Base-by-base conservation (phyloP, 2,888 invertebrate species). In the Flabesymbios commensalis region DNA sequence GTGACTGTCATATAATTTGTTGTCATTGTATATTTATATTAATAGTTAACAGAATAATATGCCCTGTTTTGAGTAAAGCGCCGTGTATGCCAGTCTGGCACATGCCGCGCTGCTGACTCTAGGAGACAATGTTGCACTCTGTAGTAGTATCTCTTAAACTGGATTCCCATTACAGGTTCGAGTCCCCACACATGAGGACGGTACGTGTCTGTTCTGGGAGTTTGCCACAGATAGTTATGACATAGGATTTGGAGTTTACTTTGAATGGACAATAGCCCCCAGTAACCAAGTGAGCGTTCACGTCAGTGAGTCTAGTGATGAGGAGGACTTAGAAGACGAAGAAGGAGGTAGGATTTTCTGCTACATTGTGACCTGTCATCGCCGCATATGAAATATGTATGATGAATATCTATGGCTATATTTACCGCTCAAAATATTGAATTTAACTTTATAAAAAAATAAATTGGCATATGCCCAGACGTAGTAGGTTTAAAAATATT, bases 191-290 rank as follows among this genome's bases (percentile, higher is more conserved):
- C 94, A 96, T 79, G 89, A 90, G 68, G 91, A 93, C 74, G 98
- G 98, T 0, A 88, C 90, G 1, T 91, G 93, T 75, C 86, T 99
- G 41, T 98, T 95, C 84, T 99, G 98, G 98, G 99, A 99, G 85
- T 99, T 99, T 83, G 96, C 97, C 17, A 98, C 99, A 0, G 99
- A 99, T 82, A 89, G 90, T 79, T 99, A 96, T 78, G 99, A 99
- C 81, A 92, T 99, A 31, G 82, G 82, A 82, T 99, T 99, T 83
- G 99, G 99, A 1, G 88, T 99, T 52, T 96, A 92, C 83, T 99
- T 99, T 82, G 99, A 99, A 85, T 99, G 97, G 94, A 92, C 90
- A 56, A 75, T 83, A 43, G 77, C 83, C 2, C 88, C 90, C 0
- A 90, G 90, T 43, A 91, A 91, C 80, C 92, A 93, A 31, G 93